Evolutionary conservation across 2,888 invertebrate genomes (phyloP), one percentile per base, ranked within the genome.

Genomic region (Resseliella maxima): DNA sequence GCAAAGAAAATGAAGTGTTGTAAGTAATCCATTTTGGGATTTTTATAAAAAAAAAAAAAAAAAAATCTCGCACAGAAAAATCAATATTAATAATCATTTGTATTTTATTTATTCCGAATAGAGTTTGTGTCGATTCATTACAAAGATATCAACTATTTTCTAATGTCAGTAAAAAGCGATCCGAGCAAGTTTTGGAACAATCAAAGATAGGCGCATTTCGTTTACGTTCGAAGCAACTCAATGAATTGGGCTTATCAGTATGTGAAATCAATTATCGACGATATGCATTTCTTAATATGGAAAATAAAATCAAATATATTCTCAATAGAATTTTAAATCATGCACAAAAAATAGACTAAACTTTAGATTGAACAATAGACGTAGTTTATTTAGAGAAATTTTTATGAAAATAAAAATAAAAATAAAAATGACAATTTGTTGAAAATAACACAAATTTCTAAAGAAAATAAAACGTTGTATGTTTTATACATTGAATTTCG

Each of bases 161-260:
- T 38, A 83, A 83, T 38, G 41, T 83, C 0, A 35, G 1, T 2
- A 2, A n/a, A n/a, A n/a, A n/a, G n/a, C n/a, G n/a, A n/a, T n/a
- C n/a, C n/a, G n/a, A n/a, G n/a, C n/a, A n/a, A n/a, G n/a, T n/a
- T n/a, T n/a, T n/a, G 0, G 36, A 83, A 6, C 38, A 83, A 15
- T 27, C 24, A 12, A 83, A 83, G 41, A n/a, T 83, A 2, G 83
- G 83, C 24, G 24, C 38, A 38, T 83, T 83, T n/a, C 83, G 83
- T 12, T 38, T 83, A n/a, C 38, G 83, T 38, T 0, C 36, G n/a
- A 36, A 38, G 24, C 83, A 83, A 38, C 38, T 83, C 12, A 10
- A 38, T 24, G 21, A 38, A 1, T 38, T 83, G 36, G 83, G 83
- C n/a, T 8, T 83, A 8, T 5, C n/a, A 2, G 38, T 83, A 12